These are phyloP conservation scores for Zeuzera pyrina DNA, from an alignment of 2,888 invertebrate genomes.

Conservation along the genomic window DNA sequence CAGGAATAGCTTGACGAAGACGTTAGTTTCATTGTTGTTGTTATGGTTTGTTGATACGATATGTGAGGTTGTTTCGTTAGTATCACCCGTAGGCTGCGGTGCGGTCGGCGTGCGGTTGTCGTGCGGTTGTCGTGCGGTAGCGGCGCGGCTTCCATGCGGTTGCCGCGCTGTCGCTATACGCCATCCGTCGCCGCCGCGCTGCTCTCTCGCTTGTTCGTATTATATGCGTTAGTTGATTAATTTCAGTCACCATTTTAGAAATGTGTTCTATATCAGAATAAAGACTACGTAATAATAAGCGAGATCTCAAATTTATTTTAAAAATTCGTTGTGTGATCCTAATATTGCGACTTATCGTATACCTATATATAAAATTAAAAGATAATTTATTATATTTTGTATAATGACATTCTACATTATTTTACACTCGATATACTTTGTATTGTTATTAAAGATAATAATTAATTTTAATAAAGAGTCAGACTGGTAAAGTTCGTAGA, in stretches of 20 bases:
- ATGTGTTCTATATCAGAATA: conserved; percentile 69
- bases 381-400: conserved; percentile 72
- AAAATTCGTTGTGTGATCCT: conserved; percentile 67
- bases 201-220: conserved; percentile 62
- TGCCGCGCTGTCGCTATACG: conserved; percentile 8
- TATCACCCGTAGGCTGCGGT: conserved; percentile 30
- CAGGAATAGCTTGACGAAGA: conserved; percentile 56
- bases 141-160: conserved; percentile 6
- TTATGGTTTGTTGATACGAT: conserved; percentile 51
- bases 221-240: conserved; percentile 57
- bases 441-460: conserved; percentile 69
- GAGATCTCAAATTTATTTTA: conserved; percentile 73
- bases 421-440: conserved; percentile 70
- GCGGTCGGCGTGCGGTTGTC: conserved; percentile 16
- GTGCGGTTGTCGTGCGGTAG: conserved; percentile 10
- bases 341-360: conserved; percentile 66
- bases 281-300: conserved; percentile 72
- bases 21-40: conserved; percentile 64
- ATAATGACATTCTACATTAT: conserved; percentile 68
- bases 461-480: conserved; percentile 73
- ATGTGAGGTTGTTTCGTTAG: conserved; percentile 55
- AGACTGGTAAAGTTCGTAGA: conserved; percentile 74
- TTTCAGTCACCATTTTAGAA: conserved; percentile 65
- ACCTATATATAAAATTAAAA: conserved; percentile 61
- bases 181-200: conserved; percentile 23